Percentiles rank a stretch among this genome's conserved stretches.
These are phyloP conservation scores for Manduca sexta DNA, from an alignment of 1,140 invertebrate species.

Conservation along the genomic window DNA sequence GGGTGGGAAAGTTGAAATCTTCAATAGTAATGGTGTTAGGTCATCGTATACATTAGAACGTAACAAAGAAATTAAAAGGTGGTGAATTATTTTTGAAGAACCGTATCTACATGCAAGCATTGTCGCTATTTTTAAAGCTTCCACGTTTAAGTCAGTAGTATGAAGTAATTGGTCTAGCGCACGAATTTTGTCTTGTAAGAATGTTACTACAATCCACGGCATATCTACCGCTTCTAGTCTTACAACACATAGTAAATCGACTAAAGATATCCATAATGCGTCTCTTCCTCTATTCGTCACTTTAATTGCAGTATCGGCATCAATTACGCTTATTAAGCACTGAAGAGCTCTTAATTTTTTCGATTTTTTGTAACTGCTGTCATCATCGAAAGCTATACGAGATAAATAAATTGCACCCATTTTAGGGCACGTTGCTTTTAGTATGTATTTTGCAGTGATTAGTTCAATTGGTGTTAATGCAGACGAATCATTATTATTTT, in stretches of 20 bases:
- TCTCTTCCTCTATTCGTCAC: constrained; percentile 55
- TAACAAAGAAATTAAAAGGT: constrained; percentile 48
- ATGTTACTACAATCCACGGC: constrained; percentile 63
- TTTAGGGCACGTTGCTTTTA: constrained; percentile 68
- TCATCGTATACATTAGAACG: constrained; percentile 51
- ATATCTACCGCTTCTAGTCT: constrained; percentile 62
- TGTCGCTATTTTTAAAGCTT: constrained; percentile 52
- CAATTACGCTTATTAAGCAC: constrained; percentile 65
- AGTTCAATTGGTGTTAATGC: constrained; percentile 51
- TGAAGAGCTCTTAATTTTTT: constrained; percentile 69
- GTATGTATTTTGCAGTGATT: constrained; percentile 67
- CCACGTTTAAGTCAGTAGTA: constrained; percentile 41
- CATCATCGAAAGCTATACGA: constrained; percentile 66
- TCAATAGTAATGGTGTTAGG: constrained; percentile 57
- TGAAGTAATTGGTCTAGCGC: constrained; percentile 58
- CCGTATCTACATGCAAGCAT: constrained; percentile 53
- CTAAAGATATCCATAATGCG: constrained; percentile 52
- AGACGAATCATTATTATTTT: constrained; percentile 31
- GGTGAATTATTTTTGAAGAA: constrained; percentile 38
- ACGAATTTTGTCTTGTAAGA: constrained; percentile 56
- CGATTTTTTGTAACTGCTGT: constrained; percentile 59
- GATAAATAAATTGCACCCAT: constrained; percentile 69
- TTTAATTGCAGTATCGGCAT: constrained; percentile 61
- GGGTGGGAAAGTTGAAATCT: constrained; percentile 35
- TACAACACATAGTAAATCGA: constrained; percentile 58